Percentiles rank a stretch among this genome's conserved stretches.
Conservation (phyloP, 2,113 vertebrate genomes). For the Dicrurus megarhynchus region DNA sequence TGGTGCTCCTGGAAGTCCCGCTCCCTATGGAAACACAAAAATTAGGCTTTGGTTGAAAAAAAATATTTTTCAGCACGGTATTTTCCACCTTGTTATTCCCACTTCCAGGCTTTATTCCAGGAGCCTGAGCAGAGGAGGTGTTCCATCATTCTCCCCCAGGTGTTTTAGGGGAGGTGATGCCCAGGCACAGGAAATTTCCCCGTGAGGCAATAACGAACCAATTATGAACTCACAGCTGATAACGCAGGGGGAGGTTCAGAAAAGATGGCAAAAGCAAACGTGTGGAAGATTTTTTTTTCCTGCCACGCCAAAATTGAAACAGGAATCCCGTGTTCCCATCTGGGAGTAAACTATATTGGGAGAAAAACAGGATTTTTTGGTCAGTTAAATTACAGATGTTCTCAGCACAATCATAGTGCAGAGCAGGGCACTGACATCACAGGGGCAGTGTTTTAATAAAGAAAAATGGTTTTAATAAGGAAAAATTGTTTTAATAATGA, state of each 20-base stretch:
- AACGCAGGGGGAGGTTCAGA: neutral
- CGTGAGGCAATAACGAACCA: neutral
- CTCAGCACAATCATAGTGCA: fast-evolving
- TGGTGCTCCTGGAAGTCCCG: neutral
- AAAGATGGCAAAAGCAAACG: slow-evolving; percentile 26
- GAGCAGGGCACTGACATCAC: neutral
- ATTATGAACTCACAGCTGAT: neutral
- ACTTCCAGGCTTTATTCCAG: neutral
- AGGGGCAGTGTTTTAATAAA: too few relatives aligned
- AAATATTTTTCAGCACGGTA: neutral
- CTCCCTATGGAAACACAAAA: neutral
- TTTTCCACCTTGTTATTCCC: slow-evolving; percentile 18
- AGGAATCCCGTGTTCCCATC: neutral
- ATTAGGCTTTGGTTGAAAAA: neutral
- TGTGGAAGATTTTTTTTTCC: neutral
- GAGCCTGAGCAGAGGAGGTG: neutral
- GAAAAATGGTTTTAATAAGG: neutral
- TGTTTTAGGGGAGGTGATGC: neutral
- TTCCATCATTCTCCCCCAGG: neutral
- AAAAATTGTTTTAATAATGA: neutral
- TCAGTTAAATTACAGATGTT: neutral
- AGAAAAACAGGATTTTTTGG: neutral
- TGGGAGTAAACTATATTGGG: neutral
- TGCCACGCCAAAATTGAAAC: neutral
- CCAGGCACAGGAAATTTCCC: neutral